These are phyloP conservation scores for Rhodinocichla rosea DNA, from an alignment of 2,113 vertebrate genomes.

Conservation along the genomic window DNA sequence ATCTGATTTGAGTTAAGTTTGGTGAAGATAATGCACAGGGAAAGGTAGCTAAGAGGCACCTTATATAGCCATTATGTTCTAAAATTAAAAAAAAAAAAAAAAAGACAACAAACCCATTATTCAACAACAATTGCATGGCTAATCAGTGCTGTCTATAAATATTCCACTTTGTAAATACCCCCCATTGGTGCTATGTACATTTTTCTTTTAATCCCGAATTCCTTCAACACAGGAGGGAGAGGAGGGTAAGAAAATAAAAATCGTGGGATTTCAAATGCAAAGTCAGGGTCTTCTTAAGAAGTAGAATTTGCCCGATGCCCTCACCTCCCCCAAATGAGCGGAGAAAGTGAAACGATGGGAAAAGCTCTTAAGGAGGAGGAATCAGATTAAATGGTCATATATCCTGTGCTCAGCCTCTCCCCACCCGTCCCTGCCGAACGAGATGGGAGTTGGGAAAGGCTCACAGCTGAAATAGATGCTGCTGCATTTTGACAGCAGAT, in stretches of 20 bases:
- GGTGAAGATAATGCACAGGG: conserved; percentile 26
- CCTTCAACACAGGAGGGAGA: not conserved
- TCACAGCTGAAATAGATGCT: conserved; percentile 39
- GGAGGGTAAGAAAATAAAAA: not conserved
- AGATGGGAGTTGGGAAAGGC: conserved; percentile 40
- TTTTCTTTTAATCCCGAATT: not conserved
- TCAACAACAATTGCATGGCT: conserved; percentile 33
- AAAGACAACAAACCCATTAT: conserved; percentile 9
- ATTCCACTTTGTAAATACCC: conserved; percentile 17
- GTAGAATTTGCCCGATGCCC: not conserved
- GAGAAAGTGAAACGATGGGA: conserved; percentile 45
- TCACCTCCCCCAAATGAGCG: not conserved
- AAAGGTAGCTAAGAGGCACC: conserved; percentile 42
- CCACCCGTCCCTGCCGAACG: not conserved
- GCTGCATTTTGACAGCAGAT: conserved; percentile 49
- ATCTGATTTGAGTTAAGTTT: conserved; percentile 65
- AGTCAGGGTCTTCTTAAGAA: conserved; percentile 18
- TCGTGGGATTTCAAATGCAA: not conserved
- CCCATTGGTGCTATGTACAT: not conserved
- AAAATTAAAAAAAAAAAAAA: conserved; percentile 23
- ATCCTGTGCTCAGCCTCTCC: conserved; percentile 1
- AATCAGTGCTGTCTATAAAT: conserved; percentile 45
- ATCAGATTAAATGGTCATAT: conserved; percentile 21
- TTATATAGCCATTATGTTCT: conserved; percentile 43
- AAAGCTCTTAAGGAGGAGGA: conserved; percentile 49